Evolutionary conservation across 1,140 invertebrate genomes (phyloP).

Genomic region (Trinorchestia longiramus): DNA sequence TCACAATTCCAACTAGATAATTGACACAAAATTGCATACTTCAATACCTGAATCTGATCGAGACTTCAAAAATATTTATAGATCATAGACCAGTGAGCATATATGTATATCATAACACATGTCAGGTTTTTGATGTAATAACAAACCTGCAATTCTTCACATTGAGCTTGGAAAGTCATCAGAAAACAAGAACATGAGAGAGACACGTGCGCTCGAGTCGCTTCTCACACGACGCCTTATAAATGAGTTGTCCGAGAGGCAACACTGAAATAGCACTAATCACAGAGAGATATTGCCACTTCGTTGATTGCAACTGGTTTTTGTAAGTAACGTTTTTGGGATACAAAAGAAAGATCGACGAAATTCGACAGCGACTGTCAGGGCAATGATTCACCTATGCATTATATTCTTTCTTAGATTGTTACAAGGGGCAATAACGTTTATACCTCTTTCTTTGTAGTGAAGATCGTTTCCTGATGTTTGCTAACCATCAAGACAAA

Average conservation of each 20-base stretch:
- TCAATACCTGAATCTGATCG: background rate
- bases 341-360: background rate
- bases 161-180: background rate
- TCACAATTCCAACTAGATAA: too few species aligned
- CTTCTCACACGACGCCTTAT: background rate
- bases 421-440: background rate
- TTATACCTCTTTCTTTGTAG: background rate
- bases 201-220: background rate
- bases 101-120: too few species aligned
- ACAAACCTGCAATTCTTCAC: background rate
- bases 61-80: background rate
- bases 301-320: background rate
- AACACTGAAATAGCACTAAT: background rate
- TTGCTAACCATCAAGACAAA: background rate
- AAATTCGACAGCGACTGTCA: background rate
- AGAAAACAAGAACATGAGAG: background rate
- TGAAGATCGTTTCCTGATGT: background rate
- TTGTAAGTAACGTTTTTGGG: background rate
- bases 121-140: background rate
- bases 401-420: background rate
- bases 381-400: background rate
- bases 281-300: background rate
- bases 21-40: too few species aligned
- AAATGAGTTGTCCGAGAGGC: background rate
- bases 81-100: too few species aligned